A percentile compares a stretch with the other conserved stretches of the same genome.
Evolutionary conservation across 2,113 vertebrate genomes (phyloP).

Genomic region (Fregata magnificens): DNA sequence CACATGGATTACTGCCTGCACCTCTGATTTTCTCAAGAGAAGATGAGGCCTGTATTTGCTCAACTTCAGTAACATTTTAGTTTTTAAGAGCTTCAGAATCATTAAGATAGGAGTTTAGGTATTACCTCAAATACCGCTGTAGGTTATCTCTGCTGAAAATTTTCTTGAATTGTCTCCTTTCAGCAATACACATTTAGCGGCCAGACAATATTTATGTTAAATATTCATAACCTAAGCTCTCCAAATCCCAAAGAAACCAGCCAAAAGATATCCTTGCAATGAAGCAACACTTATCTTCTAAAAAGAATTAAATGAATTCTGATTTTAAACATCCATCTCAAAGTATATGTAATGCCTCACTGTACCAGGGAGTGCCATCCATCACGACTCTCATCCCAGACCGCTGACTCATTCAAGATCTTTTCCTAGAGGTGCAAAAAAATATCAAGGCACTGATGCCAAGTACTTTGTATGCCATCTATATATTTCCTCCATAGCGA

Average conservation of each 20-base stretch:
- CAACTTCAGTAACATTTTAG: not conserved
- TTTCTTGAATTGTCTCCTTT: not conserved
- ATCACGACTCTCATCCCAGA: slow-evolving; percentile 40
- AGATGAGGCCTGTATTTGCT: not conserved
- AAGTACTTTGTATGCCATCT: not conserved
- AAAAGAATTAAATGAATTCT: not conserved
- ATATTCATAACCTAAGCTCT: not conserved
- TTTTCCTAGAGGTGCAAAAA: slow-evolving; percentile 61
- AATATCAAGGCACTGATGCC: not conserved
- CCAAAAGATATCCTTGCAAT: not conserved
- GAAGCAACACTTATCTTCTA: not conserved
- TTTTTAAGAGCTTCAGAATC: not conserved
- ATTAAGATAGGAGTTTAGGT: not conserved
- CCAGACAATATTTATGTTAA: not conserved
- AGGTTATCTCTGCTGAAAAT: not conserved
- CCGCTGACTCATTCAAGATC: slow-evolving; percentile 61
- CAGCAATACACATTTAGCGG: not conserved
- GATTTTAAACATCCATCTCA: not conserved
- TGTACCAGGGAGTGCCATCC: slow-evolving; percentile 43
- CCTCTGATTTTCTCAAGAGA: not conserved
- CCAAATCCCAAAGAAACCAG: not conserved
- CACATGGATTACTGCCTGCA: not conserved
- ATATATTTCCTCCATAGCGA: rapidly evolving
- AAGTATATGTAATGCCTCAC: not conserved
- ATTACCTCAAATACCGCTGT: not conserved